Conservation (phyloP, 1,140 invertebrate species). For the Drosophila parabipectinata region DNA sequence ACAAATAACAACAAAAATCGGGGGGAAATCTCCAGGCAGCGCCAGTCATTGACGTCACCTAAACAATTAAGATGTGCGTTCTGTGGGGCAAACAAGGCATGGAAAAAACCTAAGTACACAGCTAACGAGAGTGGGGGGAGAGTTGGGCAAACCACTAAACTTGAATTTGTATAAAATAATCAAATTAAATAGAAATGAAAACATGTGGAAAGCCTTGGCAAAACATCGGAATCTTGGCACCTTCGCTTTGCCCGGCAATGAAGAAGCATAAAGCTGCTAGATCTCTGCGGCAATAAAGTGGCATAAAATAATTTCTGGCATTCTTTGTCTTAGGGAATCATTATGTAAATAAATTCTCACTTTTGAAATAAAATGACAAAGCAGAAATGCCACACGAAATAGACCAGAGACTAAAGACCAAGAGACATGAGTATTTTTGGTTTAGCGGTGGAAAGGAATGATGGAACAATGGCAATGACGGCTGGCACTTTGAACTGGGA, state of each 20-base stretch:
- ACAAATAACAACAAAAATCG: not conserved
- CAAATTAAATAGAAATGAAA: conserved; percentile 71
- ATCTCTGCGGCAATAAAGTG: conserved; percentile 66
- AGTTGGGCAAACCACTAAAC: conserved; percentile 40
- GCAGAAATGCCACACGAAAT: conserved; percentile 47
- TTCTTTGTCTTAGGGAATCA: conserved; percentile 78
- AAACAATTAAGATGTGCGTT: conserved; percentile 63
- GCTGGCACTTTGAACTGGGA: conserved; percentile 54
- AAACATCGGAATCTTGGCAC: conserved; percentile 76
- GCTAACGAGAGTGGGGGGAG: conserved; percentile 11
- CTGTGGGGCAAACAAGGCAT: conserved; percentile 53
- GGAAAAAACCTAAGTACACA: conserved; percentile 68
- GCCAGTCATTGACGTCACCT: conserved; percentile 69
- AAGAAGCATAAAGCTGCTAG: conserved; percentile 31
- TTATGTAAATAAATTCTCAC: conserved; percentile 82
- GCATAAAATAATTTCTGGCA: conserved; percentile 78
- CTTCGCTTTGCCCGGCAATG: conserved; percentile 26
- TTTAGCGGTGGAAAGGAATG: conserved; percentile 5
- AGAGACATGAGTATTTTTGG: conserved; percentile 15
- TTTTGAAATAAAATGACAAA: conserved; percentile 76
- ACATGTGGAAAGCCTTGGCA: conserved; percentile 62
- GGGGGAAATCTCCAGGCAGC: conserved; percentile 16
- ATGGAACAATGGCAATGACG: conserved; percentile 34
- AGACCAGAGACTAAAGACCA: conserved; percentile 1
- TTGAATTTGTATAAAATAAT: conserved; percentile 71